Evolutionary conservation across 1,140 invertebrate species (phyloP).

Genomic region (Aphaenogaster rudis): DNA sequence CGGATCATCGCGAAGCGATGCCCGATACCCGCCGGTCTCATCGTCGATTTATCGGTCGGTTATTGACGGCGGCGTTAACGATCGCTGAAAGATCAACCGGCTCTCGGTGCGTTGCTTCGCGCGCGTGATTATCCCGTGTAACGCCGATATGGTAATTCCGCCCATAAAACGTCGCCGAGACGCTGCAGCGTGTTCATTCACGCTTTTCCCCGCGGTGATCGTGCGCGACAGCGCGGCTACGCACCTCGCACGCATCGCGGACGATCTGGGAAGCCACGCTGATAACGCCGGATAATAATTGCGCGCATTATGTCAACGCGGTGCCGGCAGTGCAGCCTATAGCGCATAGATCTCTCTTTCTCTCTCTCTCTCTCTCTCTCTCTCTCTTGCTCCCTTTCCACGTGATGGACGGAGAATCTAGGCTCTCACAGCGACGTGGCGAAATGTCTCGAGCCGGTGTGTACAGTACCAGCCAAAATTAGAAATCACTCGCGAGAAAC

Average conservation of each 20-base stretch:
- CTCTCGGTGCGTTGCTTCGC: neutral
- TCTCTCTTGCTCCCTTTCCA: neutral
- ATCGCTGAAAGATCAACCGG: slow-evolving; percentile 50
- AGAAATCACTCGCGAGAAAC: slow-evolving; percentile 13
- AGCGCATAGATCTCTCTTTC: slow-evolving; percentile 75
- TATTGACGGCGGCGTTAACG: slow-evolving; percentile 38
- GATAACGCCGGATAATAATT: slow-evolving; percentile 82
- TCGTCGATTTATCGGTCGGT: slow-evolving; percentile 14
- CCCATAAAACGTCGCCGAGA: slow-evolving; percentile 54
- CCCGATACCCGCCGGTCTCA: neutral
- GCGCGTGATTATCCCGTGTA: slow-evolving; percentile 15
- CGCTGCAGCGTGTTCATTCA: slow-evolving; percentile 32
- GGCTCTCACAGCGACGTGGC: slow-evolving; percentile 60
- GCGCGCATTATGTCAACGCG: slow-evolving; percentile 82
- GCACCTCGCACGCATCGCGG: neutral
- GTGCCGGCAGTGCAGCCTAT: slow-evolving; percentile 76
- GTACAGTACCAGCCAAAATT: slow-evolving; percentile 43
- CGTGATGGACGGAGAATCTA: slow-evolving; percentile 74
- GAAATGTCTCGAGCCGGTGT: slow-evolving; percentile 35
- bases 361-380: slow-evolving; percentile 23
- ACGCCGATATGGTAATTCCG: slow-evolving; percentile 51
- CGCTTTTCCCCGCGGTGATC: slow-evolving; percentile 36
- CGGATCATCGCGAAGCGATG: neutral
- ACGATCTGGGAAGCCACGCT: slow-evolving; percentile 18
- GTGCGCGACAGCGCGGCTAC: slow-evolving; percentile 23